These are phyloP conservation scores for Drosophila hydei DNA, from an alignment of 1,140 invertebrate genomes.

Conservation along the genomic window DNA sequence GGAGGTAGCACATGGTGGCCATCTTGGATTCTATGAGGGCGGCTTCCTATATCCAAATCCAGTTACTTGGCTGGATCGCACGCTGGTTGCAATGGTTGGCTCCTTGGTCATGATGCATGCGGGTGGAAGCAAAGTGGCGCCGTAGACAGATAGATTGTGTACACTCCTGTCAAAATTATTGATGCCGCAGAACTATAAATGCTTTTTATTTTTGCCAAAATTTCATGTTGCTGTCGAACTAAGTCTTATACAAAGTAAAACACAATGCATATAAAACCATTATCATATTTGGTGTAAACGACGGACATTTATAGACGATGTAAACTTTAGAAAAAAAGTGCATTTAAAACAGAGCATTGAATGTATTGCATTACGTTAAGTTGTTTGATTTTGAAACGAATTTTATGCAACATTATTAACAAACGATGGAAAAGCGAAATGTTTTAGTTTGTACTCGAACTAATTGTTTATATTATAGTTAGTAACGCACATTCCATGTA, in stretches of 20 bases:
- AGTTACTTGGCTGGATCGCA: constrained; percentile 95
- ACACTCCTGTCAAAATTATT: neutral
- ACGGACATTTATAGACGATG: constrained; percentile 64
- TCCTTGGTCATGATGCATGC: constrained; percentile 85
- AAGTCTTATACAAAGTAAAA: constrained; percentile 46
- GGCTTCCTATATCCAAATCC: constrained; percentile 92
- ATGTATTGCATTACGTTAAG: constrained; percentile 37
- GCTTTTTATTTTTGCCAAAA: constrained; percentile 63
- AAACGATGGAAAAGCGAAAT: constrained; percentile 36
- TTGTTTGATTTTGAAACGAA: constrained; percentile 33
- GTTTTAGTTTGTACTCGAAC: constrained; percentile 35
- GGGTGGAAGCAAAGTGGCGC: constrained; percentile 52
- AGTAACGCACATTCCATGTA: constrained; percentile 64
- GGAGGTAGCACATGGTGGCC: constrained; percentile 94
- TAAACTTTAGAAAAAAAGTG: constrained; percentile 70
- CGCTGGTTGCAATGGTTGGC: constrained; percentile 90
- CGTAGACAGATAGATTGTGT: constrained; percentile 28
- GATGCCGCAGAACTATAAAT: constrained; percentile 35
- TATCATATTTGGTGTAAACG: constrained; percentile 56
- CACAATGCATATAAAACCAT: constrained; percentile 42
- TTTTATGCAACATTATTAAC: constrained; percentile 14
- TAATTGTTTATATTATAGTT: constrained; percentile 52
- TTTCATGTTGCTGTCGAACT: constrained; percentile 57
- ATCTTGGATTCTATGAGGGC: constrained; percentile 96
- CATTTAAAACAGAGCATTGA: constrained; percentile 67